Evolutionary conservation across 2,888 invertebrate species (phyloP), one percentile per base, ranked within the genome.

Genomic region (Eupithecia centaureata): DNA sequence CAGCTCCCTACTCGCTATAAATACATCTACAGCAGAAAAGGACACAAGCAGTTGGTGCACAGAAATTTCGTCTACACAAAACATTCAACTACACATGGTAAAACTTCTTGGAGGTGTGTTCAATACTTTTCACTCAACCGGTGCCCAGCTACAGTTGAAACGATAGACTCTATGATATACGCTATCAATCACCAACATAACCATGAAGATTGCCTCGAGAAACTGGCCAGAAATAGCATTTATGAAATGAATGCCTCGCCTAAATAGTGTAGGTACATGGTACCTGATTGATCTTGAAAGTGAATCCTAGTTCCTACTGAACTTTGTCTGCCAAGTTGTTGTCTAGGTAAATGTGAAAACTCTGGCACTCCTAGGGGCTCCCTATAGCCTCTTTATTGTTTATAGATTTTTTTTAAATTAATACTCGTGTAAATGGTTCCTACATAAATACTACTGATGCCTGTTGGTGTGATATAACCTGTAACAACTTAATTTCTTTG

Each of bases 41-140:
- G 94, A 5, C 94, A 94, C 79, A 94, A 93, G 82, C 94, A 94
- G 74, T 82, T 94, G 75, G 93, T 94, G 57, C 91, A 93, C 82
- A 90, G 89, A 89, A 93, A 93, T 79, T 94, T 93, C 81, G 93
- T 94, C 35, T 94, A 93, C 75, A 94, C 94, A 8, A 94, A 94
- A 82, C 94, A 94, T 81, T 94, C 94, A 0, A 94, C 94, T 0
- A 92, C 92, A 0, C 92, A 94, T 61, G 94, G 94, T 1, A 94
- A 94, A 73, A 94, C 94, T 0, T 93, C 93, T 0, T 94, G 94
- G 94, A 78, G 94, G 47, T 94, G 94, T 78, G 94, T 94, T 12
- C 94, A 94, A 73, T 94, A 94, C 76, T 94, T 94, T 77, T 93
- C 94, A 0, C 78, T 94, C n/a, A 93, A 94, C 75, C 81, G 93